phyloP scores from a whole-genome alignment of 2,888 invertebrate genomes.

The Lasiommata megera region DNA sequence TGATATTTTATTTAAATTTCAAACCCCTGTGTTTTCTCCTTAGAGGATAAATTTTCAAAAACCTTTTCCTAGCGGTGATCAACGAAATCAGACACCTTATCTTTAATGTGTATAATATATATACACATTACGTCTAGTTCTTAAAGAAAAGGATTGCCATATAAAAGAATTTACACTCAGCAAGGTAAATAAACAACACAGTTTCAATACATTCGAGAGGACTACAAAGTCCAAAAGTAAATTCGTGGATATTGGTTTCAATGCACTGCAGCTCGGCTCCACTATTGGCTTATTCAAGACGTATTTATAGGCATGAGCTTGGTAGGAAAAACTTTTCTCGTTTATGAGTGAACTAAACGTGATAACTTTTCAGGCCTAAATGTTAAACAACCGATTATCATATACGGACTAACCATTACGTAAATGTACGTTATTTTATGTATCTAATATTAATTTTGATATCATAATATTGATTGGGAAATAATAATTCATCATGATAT shows the following conservation, averaged over 20 bases:
- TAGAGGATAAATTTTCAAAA: too few relatives aligned
- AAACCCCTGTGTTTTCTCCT: too few relatives aligned
- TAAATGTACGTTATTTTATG: too few relatives aligned
- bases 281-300: slow-evolving; percentile 13
- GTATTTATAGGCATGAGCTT: slow-evolving; percentile 18
- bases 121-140: too few relatives aligned
- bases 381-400: neutral
- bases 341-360: neutral
- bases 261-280: neutral
- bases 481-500: too few relatives aligned
- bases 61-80: too few relatives aligned
- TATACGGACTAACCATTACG: too few relatives aligned
- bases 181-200: neutral
- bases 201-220: slow-evolving; percentile 5
- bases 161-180: neutral
- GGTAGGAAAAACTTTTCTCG: neutral
- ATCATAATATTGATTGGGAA: too few relatives aligned
- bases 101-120: too few relatives aligned
- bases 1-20: too few relatives aligned
- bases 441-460: too few relatives aligned
- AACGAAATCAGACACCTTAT: too few relatives aligned
- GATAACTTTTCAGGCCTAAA: neutral
- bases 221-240: slow-evolving; percentile 6
- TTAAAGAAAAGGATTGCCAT: neutral
- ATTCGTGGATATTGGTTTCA: slow-evolving; percentile 10